Percentiles rank a stretch among this genome's conserved stretches.
These are phyloP conservation scores for Phoeniculus purpureus DNA, from an alignment of 2,797 vertebrate species.

Conservation along the genomic window DNA sequence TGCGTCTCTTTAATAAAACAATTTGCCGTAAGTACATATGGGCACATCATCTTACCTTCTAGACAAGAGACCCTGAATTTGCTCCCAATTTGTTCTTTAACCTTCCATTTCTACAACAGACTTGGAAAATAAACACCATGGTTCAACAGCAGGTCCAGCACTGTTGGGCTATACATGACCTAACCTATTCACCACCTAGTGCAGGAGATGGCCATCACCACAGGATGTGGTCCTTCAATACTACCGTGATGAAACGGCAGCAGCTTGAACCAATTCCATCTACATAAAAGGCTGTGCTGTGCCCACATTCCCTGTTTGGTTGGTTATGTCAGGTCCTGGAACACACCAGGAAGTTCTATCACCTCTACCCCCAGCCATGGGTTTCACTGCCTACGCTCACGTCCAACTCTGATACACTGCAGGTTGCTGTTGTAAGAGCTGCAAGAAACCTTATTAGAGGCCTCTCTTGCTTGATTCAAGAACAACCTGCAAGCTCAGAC, in stretches of 20 bases:
- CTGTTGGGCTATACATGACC: not conserved
- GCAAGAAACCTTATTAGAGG: accelerated
- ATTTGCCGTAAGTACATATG: not conserved
- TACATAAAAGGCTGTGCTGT: not conserved
- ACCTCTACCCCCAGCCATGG: not conserved
- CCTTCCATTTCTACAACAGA: not conserved
- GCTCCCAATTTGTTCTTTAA: not conserved
- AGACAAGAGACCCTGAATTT: not conserved
- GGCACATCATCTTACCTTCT: not conserved
- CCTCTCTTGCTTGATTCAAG: not conserved
- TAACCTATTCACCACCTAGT: not conserved
- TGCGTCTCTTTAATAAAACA: not conserved
- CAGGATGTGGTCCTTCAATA: not conserved
- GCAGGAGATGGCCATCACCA: not conserved
- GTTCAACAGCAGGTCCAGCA: not conserved
- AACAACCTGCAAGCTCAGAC: not conserved
- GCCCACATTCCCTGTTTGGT: not conserved
- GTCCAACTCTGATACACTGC: not conserved
- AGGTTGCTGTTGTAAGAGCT: not conserved
- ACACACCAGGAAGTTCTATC: not conserved
- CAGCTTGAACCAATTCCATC: not conserved
- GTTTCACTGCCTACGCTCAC: not conserved
- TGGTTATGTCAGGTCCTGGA: no score
- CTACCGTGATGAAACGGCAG: not conserved
- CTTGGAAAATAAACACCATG: not conserved